A percentile compares a stretch with the other conserved stretches of the same genome.
Conservation (phyloP, 2,113 vertebrate species). For the zebrafish (Danio rerio) region DNA sequence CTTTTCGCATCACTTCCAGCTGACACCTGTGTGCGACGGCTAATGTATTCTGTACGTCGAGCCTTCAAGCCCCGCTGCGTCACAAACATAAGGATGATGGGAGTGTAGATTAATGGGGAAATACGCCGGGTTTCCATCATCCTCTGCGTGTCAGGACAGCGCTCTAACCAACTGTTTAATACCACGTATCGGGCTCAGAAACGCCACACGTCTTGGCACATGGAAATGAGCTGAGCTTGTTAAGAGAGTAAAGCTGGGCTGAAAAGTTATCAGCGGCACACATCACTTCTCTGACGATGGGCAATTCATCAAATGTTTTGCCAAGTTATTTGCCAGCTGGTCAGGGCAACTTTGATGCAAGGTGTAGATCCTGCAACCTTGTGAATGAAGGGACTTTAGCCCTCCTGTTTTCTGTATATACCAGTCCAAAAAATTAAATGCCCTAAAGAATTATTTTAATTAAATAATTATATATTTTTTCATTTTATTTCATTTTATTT, state of each 20-base stretch:
- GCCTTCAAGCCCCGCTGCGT: conserved; percentile 51
- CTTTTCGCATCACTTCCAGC: conserved; percentile 13
- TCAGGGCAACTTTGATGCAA: conserved; percentile 21
- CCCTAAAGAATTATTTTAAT: no score
- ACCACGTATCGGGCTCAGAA: conserved; percentile 50
- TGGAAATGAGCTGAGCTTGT: conserved; percentile 62
- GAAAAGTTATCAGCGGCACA: conserved; percentile 56
- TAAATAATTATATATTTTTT: no score
- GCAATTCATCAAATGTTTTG: conserved; percentile 61
- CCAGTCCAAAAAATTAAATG: no score
- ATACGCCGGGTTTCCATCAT: conserved; percentile 61
- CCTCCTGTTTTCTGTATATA: no score
- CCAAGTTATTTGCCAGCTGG: conserved; percentile 57
- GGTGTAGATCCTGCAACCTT: background rate
- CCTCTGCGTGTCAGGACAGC: conserved; percentile 53
- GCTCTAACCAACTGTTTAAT: conserved; percentile 63
- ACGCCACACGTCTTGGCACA: conserved; percentile 47
- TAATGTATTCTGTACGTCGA: conserved; percentile 54
- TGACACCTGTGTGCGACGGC: conserved; percentile 21
- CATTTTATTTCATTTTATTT: no score
- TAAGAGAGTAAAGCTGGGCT: conserved; percentile 54
- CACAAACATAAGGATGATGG: conserved; percentile 60
- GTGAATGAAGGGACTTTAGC: background rate
- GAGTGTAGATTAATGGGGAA: conserved; percentile 62
- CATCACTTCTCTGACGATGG: conserved; percentile 53